Percentiles rank a stretch among this genome's conserved stretches.
Evolutionary conservation across 2,113 vertebrate genomes (phyloP).

Genomic region (Marcusenius ussheri): DNA sequence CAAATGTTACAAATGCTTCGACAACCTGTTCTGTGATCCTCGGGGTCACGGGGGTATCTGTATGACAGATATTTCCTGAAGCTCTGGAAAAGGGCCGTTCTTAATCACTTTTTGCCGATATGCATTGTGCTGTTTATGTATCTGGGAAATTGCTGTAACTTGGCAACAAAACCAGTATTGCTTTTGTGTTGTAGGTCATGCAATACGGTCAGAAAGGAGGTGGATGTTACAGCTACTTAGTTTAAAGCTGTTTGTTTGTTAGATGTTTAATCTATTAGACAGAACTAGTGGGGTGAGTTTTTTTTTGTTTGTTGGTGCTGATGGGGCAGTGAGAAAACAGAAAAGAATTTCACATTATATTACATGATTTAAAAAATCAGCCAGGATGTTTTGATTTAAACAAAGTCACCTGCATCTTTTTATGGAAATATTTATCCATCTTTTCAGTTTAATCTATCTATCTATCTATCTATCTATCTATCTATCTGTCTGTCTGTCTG

Average conservation of each 20-base stretch:
- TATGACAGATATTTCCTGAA: neutral
- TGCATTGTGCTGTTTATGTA: neutral
- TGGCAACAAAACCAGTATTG: neutral
- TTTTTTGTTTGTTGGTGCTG: neutral
- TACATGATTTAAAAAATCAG: neutral
- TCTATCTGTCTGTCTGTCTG: neutral
- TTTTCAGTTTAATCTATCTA: neutral
- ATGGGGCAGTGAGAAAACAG: neutral
- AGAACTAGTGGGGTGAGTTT: neutral
- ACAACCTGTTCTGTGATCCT: slow-evolving; percentile 73
- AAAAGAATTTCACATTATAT: neutral
- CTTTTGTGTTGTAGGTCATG: neutral
- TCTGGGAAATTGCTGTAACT: neutral
- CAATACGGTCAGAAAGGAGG: neutral
- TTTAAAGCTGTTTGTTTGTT: too few species aligned
- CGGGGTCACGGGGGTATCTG: slow-evolving; percentile 43
- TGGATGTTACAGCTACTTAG: neutral
- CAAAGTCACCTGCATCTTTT: neutral
- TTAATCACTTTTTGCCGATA: neutral
- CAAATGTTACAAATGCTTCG: slow-evolving; percentile 80
- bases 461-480: neutral
- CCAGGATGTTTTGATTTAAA: neutral
- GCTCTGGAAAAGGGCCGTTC: neutral
- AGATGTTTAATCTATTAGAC: neutral
- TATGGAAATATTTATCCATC: neutral